These are phyloP conservation scores for Lepus europaeus DNA, from an alignment of 2,113 vertebrate species.

Conservation along the genomic window DNA sequence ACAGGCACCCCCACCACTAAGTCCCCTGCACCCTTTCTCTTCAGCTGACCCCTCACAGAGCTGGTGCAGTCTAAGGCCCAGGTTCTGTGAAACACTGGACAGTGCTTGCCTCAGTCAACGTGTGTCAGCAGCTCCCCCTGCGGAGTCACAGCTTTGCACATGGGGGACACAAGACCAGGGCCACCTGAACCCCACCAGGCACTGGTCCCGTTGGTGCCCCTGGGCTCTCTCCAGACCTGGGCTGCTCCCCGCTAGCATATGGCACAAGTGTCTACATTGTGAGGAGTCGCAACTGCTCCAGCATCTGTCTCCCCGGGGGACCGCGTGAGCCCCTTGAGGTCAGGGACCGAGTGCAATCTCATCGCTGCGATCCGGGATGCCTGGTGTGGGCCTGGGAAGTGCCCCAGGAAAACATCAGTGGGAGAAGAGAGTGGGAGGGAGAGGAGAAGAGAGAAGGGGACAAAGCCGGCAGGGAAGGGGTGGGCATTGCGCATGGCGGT, in stretches of 20 bases:
- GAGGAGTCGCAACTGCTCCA: neutral
- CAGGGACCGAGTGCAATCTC: rapidly evolving
- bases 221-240: neutral
- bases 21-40: neutral
- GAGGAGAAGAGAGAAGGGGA: neutral
- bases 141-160: neutral
- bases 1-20: neutral
- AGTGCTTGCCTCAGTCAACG: neutral
- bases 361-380: neutral
- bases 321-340: rapidly evolving
- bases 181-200: rapidly evolving
- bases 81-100: neutral
- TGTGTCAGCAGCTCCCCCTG: neutral
- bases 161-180: rapidly evolving
- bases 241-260: rapidly evolving
- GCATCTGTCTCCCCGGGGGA: rapidly evolving
- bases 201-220: neutral
- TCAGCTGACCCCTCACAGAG: neutral
- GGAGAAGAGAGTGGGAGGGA: neutral
- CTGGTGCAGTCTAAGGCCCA: neutral
- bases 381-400: neutral
- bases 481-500: too few relatives aligned
- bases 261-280: rapidly evolving
- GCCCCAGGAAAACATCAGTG: neutral
- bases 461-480: neutral